phyloP scores from a whole-genome alignment of 2,888 invertebrate genomes.

The Campoplex nolae region DNA sequence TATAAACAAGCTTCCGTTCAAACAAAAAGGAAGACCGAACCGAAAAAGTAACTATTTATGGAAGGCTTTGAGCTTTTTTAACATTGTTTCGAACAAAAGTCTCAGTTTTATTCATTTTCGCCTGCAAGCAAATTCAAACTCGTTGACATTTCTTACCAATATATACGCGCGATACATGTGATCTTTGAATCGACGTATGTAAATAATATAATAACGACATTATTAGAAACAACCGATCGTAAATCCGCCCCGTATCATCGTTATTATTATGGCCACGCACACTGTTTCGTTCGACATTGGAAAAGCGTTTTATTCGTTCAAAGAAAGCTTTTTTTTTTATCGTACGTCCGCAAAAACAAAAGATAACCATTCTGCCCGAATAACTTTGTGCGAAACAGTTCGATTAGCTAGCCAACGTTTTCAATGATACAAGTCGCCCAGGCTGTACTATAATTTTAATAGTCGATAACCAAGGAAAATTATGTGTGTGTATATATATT shows the following conservation, averaged over 20 bases:
- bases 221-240: constrained; percentile 76
- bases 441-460: constrained; percentile 84
- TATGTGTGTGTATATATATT: constrained; percentile 64
- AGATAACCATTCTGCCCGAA: constrained; percentile 32
- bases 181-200: constrained; percentile 69
- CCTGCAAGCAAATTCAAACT: constrained; percentile 69
- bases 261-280: constrained; percentile 73
- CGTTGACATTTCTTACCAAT: constrained; percentile 71
- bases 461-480: constrained; percentile 77
- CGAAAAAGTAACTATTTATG: constrained; percentile 49
- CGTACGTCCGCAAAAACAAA: not conserved
- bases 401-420: constrained; percentile 77
- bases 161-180: constrained; percentile 61
- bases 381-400: constrained; percentile 72
- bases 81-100: constrained; percentile 62
- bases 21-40: constrained; percentile 8
- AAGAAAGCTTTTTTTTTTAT: constrained; percentile 61
- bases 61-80: constrained; percentile 72
- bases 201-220: constrained; percentile 72
- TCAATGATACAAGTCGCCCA: constrained; percentile 78
- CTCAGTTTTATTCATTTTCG: constrained; percentile 64
- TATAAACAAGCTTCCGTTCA: constrained; percentile 70
- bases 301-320: not conserved
- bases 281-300: constrained; percentile 57
- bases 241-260: constrained; percentile 69